These are phyloP conservation scores for Montipora cactus DNA, from an alignment of 64 coral and sea anemone genomes.

Conservation along the genomic window DNA sequence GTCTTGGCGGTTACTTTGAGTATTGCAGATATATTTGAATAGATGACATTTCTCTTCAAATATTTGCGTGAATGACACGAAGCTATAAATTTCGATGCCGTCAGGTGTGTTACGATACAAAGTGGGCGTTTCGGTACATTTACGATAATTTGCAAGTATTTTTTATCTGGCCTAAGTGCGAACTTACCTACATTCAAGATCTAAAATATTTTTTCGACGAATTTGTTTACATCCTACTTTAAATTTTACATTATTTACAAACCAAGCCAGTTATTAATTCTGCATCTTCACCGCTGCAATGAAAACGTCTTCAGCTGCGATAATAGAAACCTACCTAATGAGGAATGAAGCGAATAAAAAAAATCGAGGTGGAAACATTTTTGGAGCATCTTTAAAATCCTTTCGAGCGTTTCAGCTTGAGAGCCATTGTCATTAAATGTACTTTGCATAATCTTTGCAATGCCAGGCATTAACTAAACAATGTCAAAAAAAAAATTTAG, in stretches of 20 bases:
- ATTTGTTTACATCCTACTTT: background rate
- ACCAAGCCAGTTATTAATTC: background rate
- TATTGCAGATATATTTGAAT: constrained; percentile 8
- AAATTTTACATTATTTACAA: constrained; percentile 27
- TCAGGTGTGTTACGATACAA: background rate
- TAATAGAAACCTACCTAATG: background rate
- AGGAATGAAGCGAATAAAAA: background rate
- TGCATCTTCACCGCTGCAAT: background rate
- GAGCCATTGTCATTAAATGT: background rate
- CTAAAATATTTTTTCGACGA: background rate
- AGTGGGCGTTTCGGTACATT: background rate
- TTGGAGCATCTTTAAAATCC: too few species aligned
- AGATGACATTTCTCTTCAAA: constrained; percentile 8
- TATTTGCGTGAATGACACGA: background rate
- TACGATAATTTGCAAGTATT: background rate
- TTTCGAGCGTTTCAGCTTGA: too few species aligned
- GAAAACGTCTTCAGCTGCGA: background rate
- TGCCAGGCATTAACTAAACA: background rate
- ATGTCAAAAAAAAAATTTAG: background rate
- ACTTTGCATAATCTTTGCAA: constrained; percentile 8
- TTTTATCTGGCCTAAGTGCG: background rate
- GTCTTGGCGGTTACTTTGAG: too few species aligned
- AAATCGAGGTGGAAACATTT: background rate
- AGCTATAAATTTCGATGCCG: background rate
- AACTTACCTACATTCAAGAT: background rate